phyloP scores from a whole-genome alignment of 2,797 vertebrate species.

The Sciurus carolinensis region DNA sequence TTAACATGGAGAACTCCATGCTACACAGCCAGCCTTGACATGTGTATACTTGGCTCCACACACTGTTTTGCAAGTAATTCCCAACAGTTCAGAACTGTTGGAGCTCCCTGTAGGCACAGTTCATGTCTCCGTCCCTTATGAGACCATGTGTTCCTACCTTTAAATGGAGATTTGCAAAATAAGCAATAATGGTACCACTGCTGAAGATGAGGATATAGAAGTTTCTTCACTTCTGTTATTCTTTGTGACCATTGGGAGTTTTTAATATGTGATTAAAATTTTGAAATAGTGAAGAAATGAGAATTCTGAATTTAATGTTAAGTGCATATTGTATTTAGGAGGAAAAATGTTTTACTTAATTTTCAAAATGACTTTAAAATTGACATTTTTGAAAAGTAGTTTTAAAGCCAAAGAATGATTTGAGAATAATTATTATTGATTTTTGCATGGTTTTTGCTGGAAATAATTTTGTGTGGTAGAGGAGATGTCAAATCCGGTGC shows the following conservation, averaged over 20 bases:
- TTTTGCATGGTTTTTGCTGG: not conserved
- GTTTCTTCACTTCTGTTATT: not conserved
- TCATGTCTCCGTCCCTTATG: not conserved
- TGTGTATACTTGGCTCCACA: no score
- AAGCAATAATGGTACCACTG: not conserved
- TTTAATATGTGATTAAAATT: constrained; percentile 14
- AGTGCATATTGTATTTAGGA: not conserved
- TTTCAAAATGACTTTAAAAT: constrained; percentile 45
- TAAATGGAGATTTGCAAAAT: not conserved
- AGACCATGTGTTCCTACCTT: not conserved
- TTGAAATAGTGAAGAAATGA: not conserved
- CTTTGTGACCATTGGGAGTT: not conserved
- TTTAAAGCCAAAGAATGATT: constrained; percentile 2
- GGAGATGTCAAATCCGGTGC: not conserved
- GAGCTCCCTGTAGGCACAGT: not conserved
- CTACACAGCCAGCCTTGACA: not conserved
- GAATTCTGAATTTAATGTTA: not conserved
- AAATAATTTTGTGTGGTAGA: not conserved
- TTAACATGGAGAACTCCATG: not conserved
- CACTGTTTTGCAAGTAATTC: not conserved
- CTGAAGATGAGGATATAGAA: not conserved
- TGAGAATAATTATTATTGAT: not conserved
- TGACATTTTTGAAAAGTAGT: not conserved
- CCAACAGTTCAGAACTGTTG: not conserved
- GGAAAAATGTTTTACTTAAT: not conserved